These are phyloP conservation scores for Orussus abietinus DNA, from an alignment of 1,140 invertebrate genomes.

Conservation along the genomic window DNA sequence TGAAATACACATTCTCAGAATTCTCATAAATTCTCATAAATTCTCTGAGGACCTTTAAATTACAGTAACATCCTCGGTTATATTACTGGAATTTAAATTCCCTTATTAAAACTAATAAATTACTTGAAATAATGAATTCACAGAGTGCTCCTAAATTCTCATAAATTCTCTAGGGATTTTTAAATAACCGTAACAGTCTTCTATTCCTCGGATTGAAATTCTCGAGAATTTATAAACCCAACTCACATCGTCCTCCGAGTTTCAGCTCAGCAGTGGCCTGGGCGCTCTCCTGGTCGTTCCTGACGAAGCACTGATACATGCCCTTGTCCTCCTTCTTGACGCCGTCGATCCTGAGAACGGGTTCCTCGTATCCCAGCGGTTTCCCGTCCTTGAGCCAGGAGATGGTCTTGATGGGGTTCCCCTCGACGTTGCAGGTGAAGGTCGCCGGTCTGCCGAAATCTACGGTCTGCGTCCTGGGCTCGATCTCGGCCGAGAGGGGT, in stretches of 20 bases:
- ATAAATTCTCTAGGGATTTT: too few species aligned
- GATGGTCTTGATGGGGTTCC: conserved; percentile 84
- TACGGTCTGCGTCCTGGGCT: conserved; percentile 85
- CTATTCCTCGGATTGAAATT: too few species aligned
- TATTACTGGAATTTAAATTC: too few species aligned
- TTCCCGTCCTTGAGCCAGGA: conserved; percentile 92
- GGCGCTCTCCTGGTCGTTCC: conserved; percentile 90
- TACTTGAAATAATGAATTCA: too few species aligned
- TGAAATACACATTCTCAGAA: too few species aligned
- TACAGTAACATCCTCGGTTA: too few species aligned
- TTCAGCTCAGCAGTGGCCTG: conserved; percentile 89
- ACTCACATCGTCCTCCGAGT: conserved; percentile 84
- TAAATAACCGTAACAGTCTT: too few species aligned
- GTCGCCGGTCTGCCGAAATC: conserved; percentile 88
- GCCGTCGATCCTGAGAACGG: conserved; percentile 77
- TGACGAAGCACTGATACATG: conserved; percentile 96
- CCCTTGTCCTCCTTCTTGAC: conserved; percentile 93
- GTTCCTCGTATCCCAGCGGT: conserved; percentile 72
- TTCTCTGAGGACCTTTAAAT: too few species aligned
- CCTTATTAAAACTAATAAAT: too few species aligned
- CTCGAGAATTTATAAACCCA: too few species aligned
- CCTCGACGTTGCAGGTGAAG: conserved; percentile 86
- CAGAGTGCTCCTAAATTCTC: too few species aligned
- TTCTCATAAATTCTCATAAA: too few species aligned
- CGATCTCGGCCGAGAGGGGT: conserved; percentile 79